phyloP scores from a whole-genome alignment of 2,797 vertebrate species.

The Crotalus adamanteus region DNA sequence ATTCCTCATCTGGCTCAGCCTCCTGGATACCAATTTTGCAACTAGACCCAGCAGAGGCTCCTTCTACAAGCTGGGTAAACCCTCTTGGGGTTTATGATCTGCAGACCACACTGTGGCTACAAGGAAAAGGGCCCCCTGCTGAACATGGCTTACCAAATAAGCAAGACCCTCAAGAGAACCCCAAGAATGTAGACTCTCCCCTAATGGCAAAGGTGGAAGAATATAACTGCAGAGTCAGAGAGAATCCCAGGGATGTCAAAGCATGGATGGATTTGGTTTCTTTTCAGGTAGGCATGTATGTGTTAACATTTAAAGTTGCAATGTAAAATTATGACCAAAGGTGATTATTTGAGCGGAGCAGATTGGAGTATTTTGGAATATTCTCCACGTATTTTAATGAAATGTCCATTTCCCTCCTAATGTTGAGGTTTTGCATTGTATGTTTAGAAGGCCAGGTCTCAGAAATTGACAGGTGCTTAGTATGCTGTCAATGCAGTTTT shows the following conservation, averaged over 20 bases:
- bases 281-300: constrained; percentile 81
- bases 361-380: not conserved
- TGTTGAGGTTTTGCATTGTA: not conserved
- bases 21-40: constrained; percentile 77
- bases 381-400: not conserved
- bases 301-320: not conserved
- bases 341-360: not conserved
- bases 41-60: constrained; percentile 42
- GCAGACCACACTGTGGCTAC: constrained; percentile 85
- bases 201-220: constrained; percentile 82
- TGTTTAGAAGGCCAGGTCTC: not conserved
- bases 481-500: too few species aligned
- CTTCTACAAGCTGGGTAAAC: constrained; percentile 70
- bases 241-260: constrained; percentile 81
- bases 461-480: not conserved
- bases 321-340: not conserved
- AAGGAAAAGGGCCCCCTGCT: constrained; percentile 79
- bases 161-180: constrained; percentile 43
- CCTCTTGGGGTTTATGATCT: constrained; percentile 89
- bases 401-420: not conserved
- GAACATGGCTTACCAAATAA: constrained; percentile 56
- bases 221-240: constrained; percentile 87
- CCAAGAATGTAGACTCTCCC: constrained; percentile 35
- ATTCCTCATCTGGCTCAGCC: constrained; percentile 10
- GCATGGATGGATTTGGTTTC: constrained; percentile 90